phyloP scores from a whole-genome alignment of 2,113 vertebrate genomes.

The Paratilapia polleni region DNA sequence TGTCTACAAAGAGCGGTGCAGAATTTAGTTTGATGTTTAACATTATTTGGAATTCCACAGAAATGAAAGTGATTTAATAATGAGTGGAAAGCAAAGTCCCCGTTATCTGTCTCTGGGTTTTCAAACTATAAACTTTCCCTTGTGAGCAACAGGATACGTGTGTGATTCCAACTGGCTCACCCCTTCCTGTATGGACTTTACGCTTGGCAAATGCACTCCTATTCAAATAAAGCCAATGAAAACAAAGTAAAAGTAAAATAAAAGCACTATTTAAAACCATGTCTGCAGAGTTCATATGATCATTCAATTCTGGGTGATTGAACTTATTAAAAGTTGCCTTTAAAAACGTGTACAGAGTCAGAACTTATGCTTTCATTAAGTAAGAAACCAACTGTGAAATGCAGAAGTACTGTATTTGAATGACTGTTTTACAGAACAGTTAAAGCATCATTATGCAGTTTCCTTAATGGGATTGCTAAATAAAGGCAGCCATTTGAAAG shows the following conservation, averaged over 20 bases:
- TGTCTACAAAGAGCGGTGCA: background rate
- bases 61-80: background rate
- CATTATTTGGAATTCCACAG: background rate
- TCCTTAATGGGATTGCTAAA: background rate
- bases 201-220: slow-evolving; percentile 40
- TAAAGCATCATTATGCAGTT: background rate
- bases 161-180: slow-evolving; percentile 15
- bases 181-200: slow-evolving; percentile 68
- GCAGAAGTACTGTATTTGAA: slow-evolving; percentile 26
- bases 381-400: background rate
- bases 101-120: background rate
- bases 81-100: background rate
- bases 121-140: slow-evolving; percentile 50
- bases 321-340: background rate
- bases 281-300: background rate
- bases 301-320: background rate
- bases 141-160: slow-evolving; percentile 57
- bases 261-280: background rate
- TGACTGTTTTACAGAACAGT: background rate
- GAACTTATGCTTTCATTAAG: background rate
- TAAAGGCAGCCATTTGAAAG: slow-evolving; percentile 1
- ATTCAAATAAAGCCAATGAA: background rate
- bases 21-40: background rate
- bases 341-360: background rate
- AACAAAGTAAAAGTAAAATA: background rate